phyloP scores from a whole-genome alignment of 1,140 invertebrate genomes.

The Eumeta japonica region DNA sequence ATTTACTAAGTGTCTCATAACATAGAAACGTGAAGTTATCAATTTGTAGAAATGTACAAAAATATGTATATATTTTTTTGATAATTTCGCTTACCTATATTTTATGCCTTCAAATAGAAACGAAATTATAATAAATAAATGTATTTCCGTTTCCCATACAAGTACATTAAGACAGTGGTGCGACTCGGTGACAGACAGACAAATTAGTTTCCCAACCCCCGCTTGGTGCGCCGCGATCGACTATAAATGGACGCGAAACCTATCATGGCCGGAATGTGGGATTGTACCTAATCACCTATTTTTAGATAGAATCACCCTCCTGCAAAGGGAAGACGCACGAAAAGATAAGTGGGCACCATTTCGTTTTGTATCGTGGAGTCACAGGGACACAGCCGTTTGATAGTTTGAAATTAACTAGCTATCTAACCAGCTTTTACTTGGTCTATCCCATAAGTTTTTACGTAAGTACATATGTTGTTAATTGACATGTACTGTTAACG shows the following conservation, averaged over 20 bases:
- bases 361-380: conserved; percentile 18
- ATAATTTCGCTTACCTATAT: too few relatives aligned
- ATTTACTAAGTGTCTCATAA: too few relatives aligned
- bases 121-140: conserved; percentile 16
- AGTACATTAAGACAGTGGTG: too few relatives aligned
- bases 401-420: too few relatives aligned
- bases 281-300: conserved; percentile 11
- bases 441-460: too few relatives aligned
- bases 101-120: conserved; percentile 8
- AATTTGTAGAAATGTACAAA: conserved; percentile 4
- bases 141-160: conserved; percentile 20
- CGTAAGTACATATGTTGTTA: too few relatives aligned
- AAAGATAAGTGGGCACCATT: conserved; percentile 12
- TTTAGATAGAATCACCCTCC: too few relatives aligned
- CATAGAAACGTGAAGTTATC: not conserved
- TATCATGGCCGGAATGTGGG: conserved; percentile 3
- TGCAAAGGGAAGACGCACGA: too few relatives aligned
- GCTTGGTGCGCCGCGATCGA: conserved; percentile 6
- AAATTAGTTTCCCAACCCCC: conserved; percentile 29
- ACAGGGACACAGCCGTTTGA: conserved; percentile 8
- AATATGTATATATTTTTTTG: conserved; percentile 1
- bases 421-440: too few relatives aligned
- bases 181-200: conserved; percentile 36
- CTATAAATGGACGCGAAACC: not conserved
- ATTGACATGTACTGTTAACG: too few relatives aligned